Conservation (phyloP, 2,888 invertebrate species). For the Coronaproctus castanopsis region DNA sequence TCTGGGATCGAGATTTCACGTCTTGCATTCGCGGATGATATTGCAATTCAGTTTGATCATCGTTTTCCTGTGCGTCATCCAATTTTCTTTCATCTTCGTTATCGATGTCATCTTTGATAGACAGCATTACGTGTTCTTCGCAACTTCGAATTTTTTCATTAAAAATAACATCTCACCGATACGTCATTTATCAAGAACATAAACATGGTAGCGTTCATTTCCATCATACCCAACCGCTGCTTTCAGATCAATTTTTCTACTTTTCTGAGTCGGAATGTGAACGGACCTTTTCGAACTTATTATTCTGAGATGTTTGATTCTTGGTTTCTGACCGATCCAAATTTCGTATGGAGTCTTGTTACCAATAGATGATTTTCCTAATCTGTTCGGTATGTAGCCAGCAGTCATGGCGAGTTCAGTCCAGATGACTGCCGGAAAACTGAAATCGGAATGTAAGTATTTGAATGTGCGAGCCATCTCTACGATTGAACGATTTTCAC, state of each 20-base stretch:
- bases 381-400: slow-evolving; percentile 13
- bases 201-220: slow-evolving; percentile 21
- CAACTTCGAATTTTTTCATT: slow-evolving; percentile 16
- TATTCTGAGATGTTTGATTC: slow-evolving; percentile 4
- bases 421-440: slow-evolving; percentile 16
- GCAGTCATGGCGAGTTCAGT: slow-evolving; percentile 15
- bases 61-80: neutral
- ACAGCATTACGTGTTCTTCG: neutral
- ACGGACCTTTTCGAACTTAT: slow-evolving; percentile 1
- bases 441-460: slow-evolving; percentile 13
- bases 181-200: slow-evolving; percentile 13
- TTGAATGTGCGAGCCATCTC: slow-evolving; percentile 16
- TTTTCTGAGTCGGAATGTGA: slow-evolving; percentile 4
- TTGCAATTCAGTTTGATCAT: no score
- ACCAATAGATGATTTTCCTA: slow-evolving; percentile 14
- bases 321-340: slow-evolving; percentile 18
- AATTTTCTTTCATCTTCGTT: neutral
- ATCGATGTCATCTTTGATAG: neutral
- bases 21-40: no score
- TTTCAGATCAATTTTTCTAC: slow-evolving; percentile 8
- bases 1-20: no score
- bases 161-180: slow-evolving; percentile 19
- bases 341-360: slow-evolving; percentile 21
- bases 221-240: slow-evolving; percentile 12
- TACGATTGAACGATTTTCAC: slow-evolving; percentile 16